A percentile compares a stretch with the other conserved stretches of the same genome.
phyloP scores from a whole-genome alignment of 2,888 invertebrate species.

The Melanchra persicariae region DNA sequence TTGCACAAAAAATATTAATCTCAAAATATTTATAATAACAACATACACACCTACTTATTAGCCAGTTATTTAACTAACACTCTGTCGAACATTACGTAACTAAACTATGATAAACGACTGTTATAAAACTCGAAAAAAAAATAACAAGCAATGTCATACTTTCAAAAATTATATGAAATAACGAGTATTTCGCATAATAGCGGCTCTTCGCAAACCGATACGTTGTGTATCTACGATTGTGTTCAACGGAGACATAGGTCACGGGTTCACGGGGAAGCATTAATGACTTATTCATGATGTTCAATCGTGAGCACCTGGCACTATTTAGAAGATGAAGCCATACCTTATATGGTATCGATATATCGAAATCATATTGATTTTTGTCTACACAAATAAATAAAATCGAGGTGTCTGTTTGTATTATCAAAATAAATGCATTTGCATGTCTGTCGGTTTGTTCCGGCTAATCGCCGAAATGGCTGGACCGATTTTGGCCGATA shows the following conservation, averaged over 20 bases:
- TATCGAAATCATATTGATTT: conserved; percentile 58
- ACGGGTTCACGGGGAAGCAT: conserved; percentile 78
- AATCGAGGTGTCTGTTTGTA: no score
- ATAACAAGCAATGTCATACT: conserved; percentile 62
- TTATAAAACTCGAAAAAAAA: conserved; percentile 51
- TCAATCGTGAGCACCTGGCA: conserved; percentile 73
- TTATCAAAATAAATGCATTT: no score
- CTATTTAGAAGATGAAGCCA: conserved; percentile 62
- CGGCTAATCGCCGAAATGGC: no score
- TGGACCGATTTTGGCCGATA: no score
- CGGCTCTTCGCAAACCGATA: conserved; percentile 51
- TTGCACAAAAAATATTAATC: conserved; percentile 25
- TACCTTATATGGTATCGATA: conserved; percentile 60
- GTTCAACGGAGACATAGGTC: conserved; percentile 80
- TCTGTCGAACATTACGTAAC: conserved; percentile 55
- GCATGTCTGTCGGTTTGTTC: no score
- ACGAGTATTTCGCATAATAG: conserved; percentile 60
- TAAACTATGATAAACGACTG: conserved; percentile 43
- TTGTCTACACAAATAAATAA: conserved; percentile 9
- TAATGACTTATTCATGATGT: conserved; percentile 84
- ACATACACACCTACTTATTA: conserved; percentile 48
- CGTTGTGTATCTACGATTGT: conserved; percentile 69
- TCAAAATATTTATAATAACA: conserved; percentile 24
- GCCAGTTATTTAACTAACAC: conserved; percentile 48
- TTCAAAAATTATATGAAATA: conserved; percentile 64